These are phyloP conservation scores for Myanophis thanlyinensis DNA, from an alignment of 2,113 vertebrate species.

Conservation along the genomic window DNA sequence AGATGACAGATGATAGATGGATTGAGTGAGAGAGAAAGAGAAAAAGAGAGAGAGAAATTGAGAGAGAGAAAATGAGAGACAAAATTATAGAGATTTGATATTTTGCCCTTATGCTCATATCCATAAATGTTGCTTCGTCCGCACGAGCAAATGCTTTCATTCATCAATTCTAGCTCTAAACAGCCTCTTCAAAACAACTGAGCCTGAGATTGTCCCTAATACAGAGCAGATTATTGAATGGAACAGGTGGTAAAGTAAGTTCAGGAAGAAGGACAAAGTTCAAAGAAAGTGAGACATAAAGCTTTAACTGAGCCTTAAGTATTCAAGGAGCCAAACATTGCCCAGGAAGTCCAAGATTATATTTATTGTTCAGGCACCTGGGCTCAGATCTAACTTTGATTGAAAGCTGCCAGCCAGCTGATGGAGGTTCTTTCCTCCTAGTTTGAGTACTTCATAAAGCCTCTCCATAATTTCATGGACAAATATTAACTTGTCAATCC, in stretches of 20 bases:
- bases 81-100: background rate
- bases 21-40: background rate
- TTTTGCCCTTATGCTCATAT: background rate
- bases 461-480: slow-evolving; percentile 58
- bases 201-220: background rate
- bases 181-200: background rate
- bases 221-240: background rate
- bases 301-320: background rate
- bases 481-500: slow-evolving; percentile 77
- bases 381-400: slow-evolving; percentile 14
- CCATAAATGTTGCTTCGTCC: background rate
- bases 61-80: background rate
- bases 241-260: background rate
- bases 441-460: slow-evolving; percentile 29
- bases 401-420: slow-evolving; percentile 15
- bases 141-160: background rate
- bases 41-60: background rate
- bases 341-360: slow-evolving; percentile 6
- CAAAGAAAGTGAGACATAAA: background rate
- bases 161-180: background rate
- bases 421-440: background rate
- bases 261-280: background rate
- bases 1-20: too few species aligned
- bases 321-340: background rate
- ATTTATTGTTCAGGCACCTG: background rate